Conservation (phyloP, 2,113 vertebrate species). For the Anoplopoma fimbria region DNA sequence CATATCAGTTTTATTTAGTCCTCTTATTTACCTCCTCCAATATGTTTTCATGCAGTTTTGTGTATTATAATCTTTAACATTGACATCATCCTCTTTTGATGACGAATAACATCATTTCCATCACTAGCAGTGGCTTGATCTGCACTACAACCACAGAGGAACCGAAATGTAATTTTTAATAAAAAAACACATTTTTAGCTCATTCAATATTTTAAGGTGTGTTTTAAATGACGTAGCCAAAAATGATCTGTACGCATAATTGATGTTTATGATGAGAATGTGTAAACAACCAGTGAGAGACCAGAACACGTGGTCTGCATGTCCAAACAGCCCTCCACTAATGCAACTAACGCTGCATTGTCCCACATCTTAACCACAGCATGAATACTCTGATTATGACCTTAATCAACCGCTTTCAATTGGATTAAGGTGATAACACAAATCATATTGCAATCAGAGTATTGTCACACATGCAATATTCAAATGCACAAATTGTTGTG, state of each 20-base stretch:
- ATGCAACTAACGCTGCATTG: constrained; percentile 32
- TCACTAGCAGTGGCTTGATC: constrained; percentile 11
- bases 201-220: neutral
- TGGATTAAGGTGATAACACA: constrained; percentile 29
- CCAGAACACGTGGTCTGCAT: constrained; percentile 18
- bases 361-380: constrained; percentile 17
- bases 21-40: neutral
- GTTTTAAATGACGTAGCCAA: neutral
- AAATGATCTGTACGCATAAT: neutral
- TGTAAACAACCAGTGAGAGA: neutral
- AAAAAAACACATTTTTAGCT: neutral
- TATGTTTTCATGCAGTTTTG: constrained; percentile 13
- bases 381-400: constrained; percentile 48
- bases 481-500: constrained; percentile 20
- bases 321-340: constrained; percentile 1
- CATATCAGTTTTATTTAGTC: constrained; percentile 22
- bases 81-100: constrained; percentile 15
- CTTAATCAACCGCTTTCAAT: constrained; percentile 35
- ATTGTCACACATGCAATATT: constrained; percentile 37
- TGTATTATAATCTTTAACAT: neutral
- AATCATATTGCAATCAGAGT: constrained; percentile 34
- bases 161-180: neutral
- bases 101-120: neutral
- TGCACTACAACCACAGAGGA: neutral
- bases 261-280: neutral